Conservation (phyloP, 2,888 invertebrate species). For the Melangyna quadrimaculata region DNA sequence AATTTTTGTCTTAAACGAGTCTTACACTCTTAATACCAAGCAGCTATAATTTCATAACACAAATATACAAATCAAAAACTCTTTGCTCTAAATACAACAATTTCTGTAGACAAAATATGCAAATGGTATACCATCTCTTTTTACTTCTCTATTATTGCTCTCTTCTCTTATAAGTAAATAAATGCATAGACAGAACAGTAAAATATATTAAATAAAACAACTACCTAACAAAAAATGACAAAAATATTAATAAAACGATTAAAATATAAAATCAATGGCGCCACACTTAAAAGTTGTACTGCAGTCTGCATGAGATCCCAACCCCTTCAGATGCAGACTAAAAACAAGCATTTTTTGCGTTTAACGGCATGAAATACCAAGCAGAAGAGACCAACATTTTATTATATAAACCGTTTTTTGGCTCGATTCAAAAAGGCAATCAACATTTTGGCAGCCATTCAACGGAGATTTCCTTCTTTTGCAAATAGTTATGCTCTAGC, state of each 20-base stretch:
- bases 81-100: too few relatives aligned
- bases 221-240: not conserved
- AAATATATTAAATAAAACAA: not conserved
- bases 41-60: too few relatives aligned
- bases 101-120: conserved; percentile 1
- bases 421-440: too few relatives aligned
- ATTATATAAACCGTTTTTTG: conserved; percentile 53
- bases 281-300: too few relatives aligned
- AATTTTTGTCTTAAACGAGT: too few relatives aligned
- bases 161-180: not conserved
- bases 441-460: too few relatives aligned
- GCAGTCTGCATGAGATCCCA: not conserved
- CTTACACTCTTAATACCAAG: too few relatives aligned
- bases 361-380: conserved; percentile 43
- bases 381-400: conserved; percentile 64
- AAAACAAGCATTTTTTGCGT: not conserved
- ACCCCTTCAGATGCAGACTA: not conserved
- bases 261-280: conserved; percentile 19
- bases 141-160: not conserved
- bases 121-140: conserved; percentile 11
- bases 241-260: conserved; percentile 35
- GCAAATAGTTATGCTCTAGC: not conserved
- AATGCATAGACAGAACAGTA: conserved; percentile 2
- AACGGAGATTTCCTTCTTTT: too few relatives aligned
- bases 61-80: too few relatives aligned